Evolutionary conservation across 2,113 vertebrate genomes (phyloP), one percentile per base, ranked within the genome.

Genomic region (Corythaeola cristata): DNA sequence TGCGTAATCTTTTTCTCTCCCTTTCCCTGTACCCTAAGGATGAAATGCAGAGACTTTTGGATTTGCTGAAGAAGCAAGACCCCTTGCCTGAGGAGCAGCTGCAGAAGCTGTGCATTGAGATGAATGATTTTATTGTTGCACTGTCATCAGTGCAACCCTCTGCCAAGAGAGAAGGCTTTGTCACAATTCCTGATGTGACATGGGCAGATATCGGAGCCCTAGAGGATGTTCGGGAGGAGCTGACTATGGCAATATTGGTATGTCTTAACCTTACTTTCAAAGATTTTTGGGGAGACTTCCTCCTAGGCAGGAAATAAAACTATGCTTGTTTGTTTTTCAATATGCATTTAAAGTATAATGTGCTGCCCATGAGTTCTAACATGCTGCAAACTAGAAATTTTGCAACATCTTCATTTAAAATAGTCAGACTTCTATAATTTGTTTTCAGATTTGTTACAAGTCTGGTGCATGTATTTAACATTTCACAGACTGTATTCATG

Each of bases 221-320:
- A 96, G 98, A 99, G 95, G 98, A 99, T 74, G 96, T 99, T 96
- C 98, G 99, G 14, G 99, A 99, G 89, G 99, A 99, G 89, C 99
- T 99, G 83, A 98, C 98, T 60, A 99, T 99, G 99, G 99, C 99
- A 77, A 99, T 99, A 96, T 84, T 99, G 99, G 99, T 99, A 98
- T 28, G 97, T 59, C 17, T 71, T 15, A 50, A 30, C 21, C n/a
- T 66, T 35, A 9, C 9, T 80, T 62, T 18, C 45, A 41, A 17
- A n/a, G 32, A 5, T 14, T 33, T 78, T 73, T 45, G 53, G 78
- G 28, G 17, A 47, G 20, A 50, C 6, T 58, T 62, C 4, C 12
- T 5, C 4, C 39, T 53, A 0, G 30, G 23, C 24, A 92, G 23
- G 9, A 92, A 81, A 67, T 52, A 59, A 81, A 86, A 14, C 14